Evolutionary conservation across 1,140 invertebrate genomes (phyloP), one percentile per base, ranked within the genome.

Genomic region (Heterodera schachtii): DNA sequence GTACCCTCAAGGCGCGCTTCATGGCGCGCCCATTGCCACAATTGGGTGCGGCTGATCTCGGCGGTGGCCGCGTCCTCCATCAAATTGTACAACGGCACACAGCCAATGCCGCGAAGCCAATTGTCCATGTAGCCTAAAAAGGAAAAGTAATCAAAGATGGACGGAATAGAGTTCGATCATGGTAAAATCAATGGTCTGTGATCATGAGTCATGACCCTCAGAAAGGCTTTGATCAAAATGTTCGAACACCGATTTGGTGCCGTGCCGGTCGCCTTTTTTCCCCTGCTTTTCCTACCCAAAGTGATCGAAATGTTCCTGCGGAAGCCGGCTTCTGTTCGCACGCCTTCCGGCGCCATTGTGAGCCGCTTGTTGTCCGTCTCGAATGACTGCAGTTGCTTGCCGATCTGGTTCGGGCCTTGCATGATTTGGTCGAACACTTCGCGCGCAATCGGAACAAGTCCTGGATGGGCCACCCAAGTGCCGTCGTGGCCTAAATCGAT

Each of bases 11-110:
- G 73, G n/a, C 83, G 85, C 16, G 87, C 93, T 84, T 91, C 88
- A 86, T 94, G 93, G 80, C 92, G 90, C 78, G 94, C 92, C 93
- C 93, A 94, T 88, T 94, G 93, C 93, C 93, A 94, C 57, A 94
- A 91, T 90, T 94, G 93, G 16, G 92, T 92, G 70, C 93, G 91
- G 4, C 93, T 93, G 83, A 94, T 94, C 89, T 94, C 93, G 4
- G 93, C 93, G 0, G 93, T 94, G 6, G 93, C 93, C 0, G 93
- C 93, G 89, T 94, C 93, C 87, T 94, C 93, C 70, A 94, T 92
- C 49, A 92, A 91, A 19, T 93, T 93, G 67, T 92, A 92, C 80
- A 93, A 92, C 81, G 92, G 91, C 88, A 94, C 94, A 87, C 93
- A 93, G 5, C 93, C 93, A 49, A 91, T 90, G 6, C 93, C 93